These are phyloP conservation scores for Acrocyrtus sp. DNA, from an alignment of 2,888 invertebrate genomes.

Conservation along the genomic window DNA sequence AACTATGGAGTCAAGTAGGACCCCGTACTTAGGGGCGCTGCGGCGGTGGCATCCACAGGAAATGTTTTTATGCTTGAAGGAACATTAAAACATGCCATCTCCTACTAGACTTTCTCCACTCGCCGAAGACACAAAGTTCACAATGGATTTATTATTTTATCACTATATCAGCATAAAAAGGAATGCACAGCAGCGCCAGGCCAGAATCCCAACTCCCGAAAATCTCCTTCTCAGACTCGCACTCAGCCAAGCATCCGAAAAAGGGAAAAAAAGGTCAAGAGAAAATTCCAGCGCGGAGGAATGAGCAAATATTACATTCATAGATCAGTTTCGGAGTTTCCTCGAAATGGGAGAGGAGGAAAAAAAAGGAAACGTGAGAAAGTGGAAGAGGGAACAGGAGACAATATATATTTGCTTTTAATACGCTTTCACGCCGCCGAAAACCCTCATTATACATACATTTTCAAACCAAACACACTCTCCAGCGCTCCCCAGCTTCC, in stretches of 20 bases:
- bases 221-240: too few relatives aligned
- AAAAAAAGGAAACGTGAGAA: neutral
- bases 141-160: neutral
- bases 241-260: too few relatives aligned
- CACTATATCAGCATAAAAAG: too few relatives aligned
- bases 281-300: neutral
- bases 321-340: constrained; percentile 18
- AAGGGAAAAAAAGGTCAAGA: neutral
- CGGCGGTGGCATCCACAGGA: too few relatives aligned
- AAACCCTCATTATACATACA: constrained; percentile 42
- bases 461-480: constrained; percentile 25
- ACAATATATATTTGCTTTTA: constrained; percentile 33
- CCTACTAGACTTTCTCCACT: neutral
- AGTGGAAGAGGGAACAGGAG: neutral
- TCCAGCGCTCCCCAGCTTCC: too few relatives aligned
- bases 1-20: too few relatives aligned
- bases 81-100: too few relatives aligned
- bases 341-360: constrained; percentile 5
- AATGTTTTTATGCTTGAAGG: too few relatives aligned
- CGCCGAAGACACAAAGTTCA: too few relatives aligned
- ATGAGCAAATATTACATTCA: constrained; percentile 14
- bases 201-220: too few relatives aligned
- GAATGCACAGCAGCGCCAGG: neutral
- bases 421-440: constrained; percentile 39
- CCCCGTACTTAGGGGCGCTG: too few relatives aligned